phyloP scores from a whole-genome alignment of 2,797 vertebrate genomes.

The Diceros bicornis region DNA sequence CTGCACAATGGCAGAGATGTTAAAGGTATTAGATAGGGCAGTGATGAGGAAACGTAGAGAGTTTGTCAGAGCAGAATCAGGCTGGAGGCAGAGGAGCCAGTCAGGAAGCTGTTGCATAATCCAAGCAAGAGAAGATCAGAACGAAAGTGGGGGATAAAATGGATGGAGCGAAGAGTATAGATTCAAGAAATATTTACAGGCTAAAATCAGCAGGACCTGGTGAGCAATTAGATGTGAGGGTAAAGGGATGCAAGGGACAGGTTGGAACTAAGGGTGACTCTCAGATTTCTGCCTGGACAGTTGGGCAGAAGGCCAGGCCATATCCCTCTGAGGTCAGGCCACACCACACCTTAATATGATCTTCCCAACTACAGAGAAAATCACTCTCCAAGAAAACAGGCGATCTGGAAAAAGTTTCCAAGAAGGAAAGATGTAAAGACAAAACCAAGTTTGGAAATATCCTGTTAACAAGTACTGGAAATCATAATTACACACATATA shows the following conservation, averaged over 20 bases:
- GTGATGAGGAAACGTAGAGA: background rate
- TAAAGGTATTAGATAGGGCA: background rate
- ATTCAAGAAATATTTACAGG: background rate
- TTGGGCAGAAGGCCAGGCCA: background rate
- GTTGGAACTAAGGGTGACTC: background rate
- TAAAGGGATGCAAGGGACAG: too few species aligned
- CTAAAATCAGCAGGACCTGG: background rate
- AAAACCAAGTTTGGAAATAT: constrained; percentile 76
- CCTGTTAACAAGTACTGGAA: constrained; percentile 59
- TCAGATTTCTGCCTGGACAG: background rate
- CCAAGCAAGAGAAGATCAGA: background rate
- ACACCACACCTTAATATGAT: background rate
- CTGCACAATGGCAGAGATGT: background rate
- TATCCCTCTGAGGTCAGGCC: background rate
- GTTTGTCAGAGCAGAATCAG: background rate
- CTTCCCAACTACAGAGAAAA: constrained; percentile 14
- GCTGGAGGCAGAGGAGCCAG: background rate
- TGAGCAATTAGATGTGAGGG: background rate
- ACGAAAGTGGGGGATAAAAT: background rate
- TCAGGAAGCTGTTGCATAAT: background rate
- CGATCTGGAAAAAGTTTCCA: constrained; percentile 41
- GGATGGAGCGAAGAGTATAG: background rate
- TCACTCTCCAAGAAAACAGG: constrained; percentile 2
- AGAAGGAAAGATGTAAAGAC: constrained; percentile 61
- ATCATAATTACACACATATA: constrained; percentile 61